phyloP scores from a whole-genome alignment of 1,140 invertebrate genomes.

The Drosophila repleta region DNA sequence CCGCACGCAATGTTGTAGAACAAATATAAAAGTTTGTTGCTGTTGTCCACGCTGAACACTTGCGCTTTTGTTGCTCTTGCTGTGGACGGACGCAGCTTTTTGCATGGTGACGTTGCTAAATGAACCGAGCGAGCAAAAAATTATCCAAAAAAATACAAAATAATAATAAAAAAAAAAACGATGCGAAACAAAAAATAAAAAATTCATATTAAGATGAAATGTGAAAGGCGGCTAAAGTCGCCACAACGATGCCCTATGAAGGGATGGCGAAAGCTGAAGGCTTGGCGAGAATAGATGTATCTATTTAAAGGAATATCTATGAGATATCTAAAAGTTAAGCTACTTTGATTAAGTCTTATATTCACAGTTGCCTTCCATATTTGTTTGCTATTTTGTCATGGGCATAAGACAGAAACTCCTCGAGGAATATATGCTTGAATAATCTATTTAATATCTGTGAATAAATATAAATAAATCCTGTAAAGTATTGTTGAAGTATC shows the following conservation, averaged over 20 bases:
- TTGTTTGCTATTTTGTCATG: too few relatives aligned
- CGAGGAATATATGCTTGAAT: too few relatives aligned
- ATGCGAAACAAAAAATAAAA: conserved; percentile 48
- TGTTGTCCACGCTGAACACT: conserved; percentile 13
- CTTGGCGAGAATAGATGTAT: too few relatives aligned
- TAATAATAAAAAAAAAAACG: conserved; percentile 61
- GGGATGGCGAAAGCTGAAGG: background rate
- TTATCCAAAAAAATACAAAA: conserved; percentile 46
- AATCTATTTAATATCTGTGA: too few relatives aligned
- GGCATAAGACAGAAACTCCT: too few relatives aligned
- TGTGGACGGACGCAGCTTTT: conserved; percentile 53
- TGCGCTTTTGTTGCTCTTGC: conserved; percentile 45
- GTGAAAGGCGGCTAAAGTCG: background rate
- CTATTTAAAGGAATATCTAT: too few relatives aligned
- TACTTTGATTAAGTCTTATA: too few relatives aligned
- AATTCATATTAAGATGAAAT: conserved; percentile 48
- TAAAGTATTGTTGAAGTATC: too few relatives aligned
- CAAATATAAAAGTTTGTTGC: conserved; percentile 64
- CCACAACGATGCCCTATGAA: conserved; percentile 2
- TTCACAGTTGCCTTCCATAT: too few relatives aligned
- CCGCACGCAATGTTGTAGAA: conserved; percentile 66
- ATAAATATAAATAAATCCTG: too few relatives aligned
- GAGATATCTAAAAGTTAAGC: too few relatives aligned
- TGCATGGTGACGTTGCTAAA: conserved; percentile 74
- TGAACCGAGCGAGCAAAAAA: conserved; percentile 61